Percentiles rank a stretch among this genome's conserved stretches.
Evolutionary conservation across 1,140 invertebrate species (phyloP).

Genomic region (Ips typographus): DNA sequence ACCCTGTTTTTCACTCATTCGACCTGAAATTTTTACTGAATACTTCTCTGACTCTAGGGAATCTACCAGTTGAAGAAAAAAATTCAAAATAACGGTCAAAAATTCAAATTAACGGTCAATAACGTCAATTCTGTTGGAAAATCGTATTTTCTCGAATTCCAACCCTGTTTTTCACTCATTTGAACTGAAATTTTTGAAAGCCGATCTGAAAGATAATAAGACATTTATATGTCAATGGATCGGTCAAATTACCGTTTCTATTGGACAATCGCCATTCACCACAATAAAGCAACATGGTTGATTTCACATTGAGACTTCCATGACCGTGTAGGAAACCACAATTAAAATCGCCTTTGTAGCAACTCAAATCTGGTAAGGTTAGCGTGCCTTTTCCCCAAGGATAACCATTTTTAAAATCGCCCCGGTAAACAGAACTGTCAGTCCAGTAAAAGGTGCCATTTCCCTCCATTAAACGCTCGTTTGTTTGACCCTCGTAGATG

Average conservation of each 20-base stretch:
- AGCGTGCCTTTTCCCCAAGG: constrained; percentile 58
- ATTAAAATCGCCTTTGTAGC: constrained; percentile 59
- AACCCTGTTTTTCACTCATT: too few species aligned
- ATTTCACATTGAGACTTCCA: constrained; percentile 56
- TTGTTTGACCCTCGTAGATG: constrained; percentile 39
- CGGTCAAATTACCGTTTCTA: constrained; percentile 52
- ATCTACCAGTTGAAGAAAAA: too few species aligned
- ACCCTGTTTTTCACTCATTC: too few species aligned
- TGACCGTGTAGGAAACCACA: constrained; percentile 58
- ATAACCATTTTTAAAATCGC: constrained; percentile 57
- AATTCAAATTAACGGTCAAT: too few species aligned
- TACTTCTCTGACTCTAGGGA: too few species aligned
- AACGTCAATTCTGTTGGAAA: too few species aligned
- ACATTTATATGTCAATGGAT: constrained; percentile 40
- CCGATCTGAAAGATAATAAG: neutral
- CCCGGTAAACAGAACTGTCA: constrained; percentile 59
- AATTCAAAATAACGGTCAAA: too few species aligned
- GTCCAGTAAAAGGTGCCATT: constrained; percentile 57
- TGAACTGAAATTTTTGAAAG: neutral
- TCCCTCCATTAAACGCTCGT: constrained; percentile 48
- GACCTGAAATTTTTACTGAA: too few species aligned
- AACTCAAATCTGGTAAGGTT: constrained; percentile 56
- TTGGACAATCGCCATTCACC: constrained; percentile 57
- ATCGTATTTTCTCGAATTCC: too few species aligned
- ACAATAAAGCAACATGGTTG: constrained; percentile 53